These are phyloP conservation scores for Cuniculus paca DNA, from an alignment of 2,797 vertebrate genomes.

Conservation along the genomic window DNA sequence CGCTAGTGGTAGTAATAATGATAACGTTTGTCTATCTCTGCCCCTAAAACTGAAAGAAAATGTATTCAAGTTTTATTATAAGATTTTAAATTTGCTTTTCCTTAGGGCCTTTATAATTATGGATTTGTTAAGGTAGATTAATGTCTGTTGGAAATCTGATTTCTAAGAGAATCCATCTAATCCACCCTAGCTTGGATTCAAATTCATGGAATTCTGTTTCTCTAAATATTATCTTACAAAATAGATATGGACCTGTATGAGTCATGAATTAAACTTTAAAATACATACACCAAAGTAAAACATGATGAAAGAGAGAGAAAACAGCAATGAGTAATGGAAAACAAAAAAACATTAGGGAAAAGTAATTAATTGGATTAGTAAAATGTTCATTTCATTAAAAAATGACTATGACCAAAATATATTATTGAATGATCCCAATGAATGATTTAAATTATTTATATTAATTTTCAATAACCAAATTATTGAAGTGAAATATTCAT, in stretches of 20 bases:
- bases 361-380: not conserved
- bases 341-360: not conserved
- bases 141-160: not conserved
- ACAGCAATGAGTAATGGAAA: not conserved
- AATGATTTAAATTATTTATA: not conserved
- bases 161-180: not conserved
- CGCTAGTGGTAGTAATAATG: not conserved
- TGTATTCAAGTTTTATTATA: not conserved
- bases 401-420: not conserved
- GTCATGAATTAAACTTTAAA: not conserved
- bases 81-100: not conserved
- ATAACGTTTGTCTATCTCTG: accelerated
- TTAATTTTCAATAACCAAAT: not conserved
- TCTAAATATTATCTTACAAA: not conserved
- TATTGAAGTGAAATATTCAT: not conserved
- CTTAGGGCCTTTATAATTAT: not conserved
- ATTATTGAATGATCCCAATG: not conserved
- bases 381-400: not conserved
- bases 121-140: not conserved
- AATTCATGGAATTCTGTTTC: not conserved
- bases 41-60: not conserved
- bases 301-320: not conserved
- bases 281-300: not conserved
- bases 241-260: not conserved
- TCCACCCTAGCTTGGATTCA: not conserved